These are phyloP conservation scores for Larimichthys crocea DNA, from an alignment of 2,113 vertebrate genomes.

Conservation along the genomic window DNA sequence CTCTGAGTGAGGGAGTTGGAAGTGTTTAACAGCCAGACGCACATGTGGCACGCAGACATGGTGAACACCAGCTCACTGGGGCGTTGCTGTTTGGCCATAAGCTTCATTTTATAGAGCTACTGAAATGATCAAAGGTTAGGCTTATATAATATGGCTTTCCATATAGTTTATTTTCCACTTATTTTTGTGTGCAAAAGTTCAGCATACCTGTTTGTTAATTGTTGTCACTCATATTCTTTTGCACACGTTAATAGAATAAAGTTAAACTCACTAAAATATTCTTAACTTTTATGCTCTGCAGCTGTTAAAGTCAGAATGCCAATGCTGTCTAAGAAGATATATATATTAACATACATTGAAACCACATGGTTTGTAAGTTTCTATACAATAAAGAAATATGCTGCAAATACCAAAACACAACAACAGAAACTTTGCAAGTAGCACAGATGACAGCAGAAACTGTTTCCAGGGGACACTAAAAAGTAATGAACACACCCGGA, in stretches of 20 bases:
- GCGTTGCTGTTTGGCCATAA: constrained; percentile 45
- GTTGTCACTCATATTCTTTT: not conserved
- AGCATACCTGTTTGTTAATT: not conserved
- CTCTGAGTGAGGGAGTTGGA: constrained; percentile 18
- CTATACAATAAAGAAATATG: not conserved
- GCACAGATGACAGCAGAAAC: not conserved
- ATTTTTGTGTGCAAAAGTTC: constrained; percentile 7
- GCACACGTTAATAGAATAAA: not conserved
- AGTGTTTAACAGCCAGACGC: constrained; percentile 51
- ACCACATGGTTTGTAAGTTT: not conserved
- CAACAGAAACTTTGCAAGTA: not conserved
- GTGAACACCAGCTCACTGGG: constrained; percentile 46
- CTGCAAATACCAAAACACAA: not conserved
- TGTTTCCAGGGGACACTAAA: too few species aligned
- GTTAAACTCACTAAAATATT: not conserved
- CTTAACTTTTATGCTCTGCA: not conserved
- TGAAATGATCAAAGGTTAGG: constrained; percentile 65
- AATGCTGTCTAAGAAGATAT: not conserved
- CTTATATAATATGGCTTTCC: constrained; percentile 28
- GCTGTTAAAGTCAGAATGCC: too few species aligned
- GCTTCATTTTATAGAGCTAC: constrained; percentile 62
- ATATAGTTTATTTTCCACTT: constrained; percentile 16
- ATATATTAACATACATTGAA: not conserved
- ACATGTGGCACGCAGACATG: constrained; percentile 77
- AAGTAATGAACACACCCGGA: too few species aligned